Evolutionary conservation across 2,888 invertebrate genomes (phyloP).

Genomic region (Nineta flava): DNA sequence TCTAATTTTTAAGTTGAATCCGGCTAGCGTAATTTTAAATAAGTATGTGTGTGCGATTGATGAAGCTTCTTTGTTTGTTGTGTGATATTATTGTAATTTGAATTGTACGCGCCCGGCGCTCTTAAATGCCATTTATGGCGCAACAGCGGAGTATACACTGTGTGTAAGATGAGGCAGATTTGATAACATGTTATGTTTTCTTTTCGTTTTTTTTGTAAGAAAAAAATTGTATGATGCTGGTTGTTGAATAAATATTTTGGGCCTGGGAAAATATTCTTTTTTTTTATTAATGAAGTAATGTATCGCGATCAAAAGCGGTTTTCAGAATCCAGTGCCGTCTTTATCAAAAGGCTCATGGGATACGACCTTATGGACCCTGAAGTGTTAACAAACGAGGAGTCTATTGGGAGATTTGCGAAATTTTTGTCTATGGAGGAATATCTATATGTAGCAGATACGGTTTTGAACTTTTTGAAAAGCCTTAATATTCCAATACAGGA

Average conservation of each 20-base stretch:
- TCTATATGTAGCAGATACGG: no score
- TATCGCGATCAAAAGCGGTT: no score
- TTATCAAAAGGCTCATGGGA: no score
- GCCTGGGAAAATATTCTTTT: conserved; percentile 10
- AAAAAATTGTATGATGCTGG: conserved; percentile 26
- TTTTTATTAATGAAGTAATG: no score
- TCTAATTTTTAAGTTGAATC: conserved; percentile 3
- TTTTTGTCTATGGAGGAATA: no score
- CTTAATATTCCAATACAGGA: no score
- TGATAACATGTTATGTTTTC: background rate
- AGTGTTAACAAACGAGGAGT: no score
- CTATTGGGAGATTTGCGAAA: no score
- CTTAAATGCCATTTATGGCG: background rate
- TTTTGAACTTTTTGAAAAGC: no score
- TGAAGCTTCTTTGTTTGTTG: background rate
- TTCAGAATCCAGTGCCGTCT: no score
- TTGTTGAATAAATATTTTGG: conserved; percentile 26
- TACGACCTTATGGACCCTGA: no score
- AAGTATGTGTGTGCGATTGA: background rate
- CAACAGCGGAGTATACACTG: background rate
- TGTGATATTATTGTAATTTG: background rate
- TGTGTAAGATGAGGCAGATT: conserved; percentile 1
- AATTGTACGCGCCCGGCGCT: background rate
- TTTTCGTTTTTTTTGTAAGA: conserved; percentile 18
- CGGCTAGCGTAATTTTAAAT: background rate